Evolutionary conservation across 2,797 vertebrate species (phyloP).

Genomic region (Parauchenoglanis punctatus): DNA sequence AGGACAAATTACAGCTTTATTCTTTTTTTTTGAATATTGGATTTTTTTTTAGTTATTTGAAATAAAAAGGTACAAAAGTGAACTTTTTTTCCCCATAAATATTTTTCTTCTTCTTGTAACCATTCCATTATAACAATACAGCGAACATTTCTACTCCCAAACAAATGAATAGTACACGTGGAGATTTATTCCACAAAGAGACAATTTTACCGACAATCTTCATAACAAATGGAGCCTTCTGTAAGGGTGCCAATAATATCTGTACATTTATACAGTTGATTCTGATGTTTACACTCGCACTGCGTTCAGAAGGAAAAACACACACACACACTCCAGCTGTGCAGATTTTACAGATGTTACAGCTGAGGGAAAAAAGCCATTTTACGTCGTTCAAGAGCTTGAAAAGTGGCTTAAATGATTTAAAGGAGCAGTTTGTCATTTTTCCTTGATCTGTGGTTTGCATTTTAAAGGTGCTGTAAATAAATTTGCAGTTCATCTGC

Average conservation of each 20-base stretch:
- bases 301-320: not conserved
- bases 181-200: not conserved
- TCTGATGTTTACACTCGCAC: not conserved
- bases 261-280: not conserved
- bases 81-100: not conserved
- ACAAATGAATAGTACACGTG: too few relatives aligned
- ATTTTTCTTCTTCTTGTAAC: not conserved
- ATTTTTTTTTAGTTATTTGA: not conserved
- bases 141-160: not conserved
- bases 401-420: not conserved
- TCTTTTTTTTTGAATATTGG: not conserved
- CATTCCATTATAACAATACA: not conserved
- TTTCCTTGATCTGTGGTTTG: not conserved
- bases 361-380: too few relatives aligned
- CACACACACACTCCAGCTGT: not conserved
- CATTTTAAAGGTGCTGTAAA: not conserved
- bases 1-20: not conserved
- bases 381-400: not conserved
- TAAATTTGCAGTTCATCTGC: not conserved
- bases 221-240: not conserved
- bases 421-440: not conserved
- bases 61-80: constrained; percentile 23
- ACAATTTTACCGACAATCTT: not conserved
- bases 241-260: not conserved
- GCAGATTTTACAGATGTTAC: not conserved